Base-by-base conservation (phyloP, 2,888 invertebrate species). In the Taenaris catops region DNA sequence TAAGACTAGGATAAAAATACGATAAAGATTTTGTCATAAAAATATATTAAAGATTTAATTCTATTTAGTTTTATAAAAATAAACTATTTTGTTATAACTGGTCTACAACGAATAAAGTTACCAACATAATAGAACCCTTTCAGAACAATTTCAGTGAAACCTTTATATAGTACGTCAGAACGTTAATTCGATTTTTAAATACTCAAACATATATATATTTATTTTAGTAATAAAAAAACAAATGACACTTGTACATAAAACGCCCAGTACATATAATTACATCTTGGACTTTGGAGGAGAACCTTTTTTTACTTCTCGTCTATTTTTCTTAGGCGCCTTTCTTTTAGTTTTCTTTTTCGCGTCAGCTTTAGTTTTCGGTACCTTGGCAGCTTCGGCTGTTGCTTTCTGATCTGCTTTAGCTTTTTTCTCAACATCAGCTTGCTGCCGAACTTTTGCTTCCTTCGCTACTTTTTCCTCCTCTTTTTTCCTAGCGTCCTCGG, bases 401-500 rank as follows among this genome's bases (percentile, higher is more conserved):
- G 32, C 19, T 40, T 45, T 36, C 23, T 46, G 40, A 21, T 39
- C 44, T 9, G 43, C 36, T 38, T 35, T 32, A 37, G 40, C 25
- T 16, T 42, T 38, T 32, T 50, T 45, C 1, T 41, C 29, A 9
- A 38, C 31, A 29, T 48, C 38, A 35, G 47, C 41, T 28, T 51
- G 41, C 14, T 36, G 17, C 23, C 25, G 21, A 17, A 28, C 24
- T 31, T 52, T 48, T 12, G 37, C 43, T 35, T 44, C 34, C 11
- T 25, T 27, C 4, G 40, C 44, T 34, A 43, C 33, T 25, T 40
- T 48, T 40, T 31, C 43, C 12, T 37, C 41, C 21, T 46, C 44
- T 31, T 52, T 48, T 44, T 51, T 61, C 39, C 53, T 57, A 25
- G 38, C 54, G 19, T 50, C 52, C 8, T 48, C 53, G 12, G 42